Percentiles rank a stretch among this genome's conserved stretches.
Conservation (phyloP, 1,140 invertebrate species). For the Dreissena polymorpha region DNA sequence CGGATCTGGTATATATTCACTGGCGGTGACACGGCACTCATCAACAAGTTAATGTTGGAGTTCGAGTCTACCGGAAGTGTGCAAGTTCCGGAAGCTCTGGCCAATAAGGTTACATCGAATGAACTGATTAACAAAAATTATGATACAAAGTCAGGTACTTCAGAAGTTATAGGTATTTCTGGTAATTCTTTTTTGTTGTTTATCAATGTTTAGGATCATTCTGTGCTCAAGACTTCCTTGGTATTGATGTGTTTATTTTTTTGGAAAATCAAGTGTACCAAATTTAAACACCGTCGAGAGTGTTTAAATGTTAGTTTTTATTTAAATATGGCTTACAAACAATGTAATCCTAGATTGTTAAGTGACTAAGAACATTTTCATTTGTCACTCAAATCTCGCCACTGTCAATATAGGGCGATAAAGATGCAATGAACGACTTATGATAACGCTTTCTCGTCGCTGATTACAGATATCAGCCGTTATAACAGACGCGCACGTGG, state of each 20-base stretch:
- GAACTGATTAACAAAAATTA: not conserved
- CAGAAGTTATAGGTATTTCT: slow-evolving; percentile 20
- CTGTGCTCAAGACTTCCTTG: not conserved
- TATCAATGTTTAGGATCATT: not conserved
- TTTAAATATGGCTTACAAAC: too few species aligned
- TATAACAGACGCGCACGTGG: slow-evolving; percentile 64
- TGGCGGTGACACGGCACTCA: slow-evolving; percentile 61
- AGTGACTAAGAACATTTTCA: too few species aligned
- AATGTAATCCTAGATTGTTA: too few species aligned
- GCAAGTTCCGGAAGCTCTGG: slow-evolving; percentile 66
- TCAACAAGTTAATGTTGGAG: slow-evolving; percentile 69
- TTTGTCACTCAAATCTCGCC: too few species aligned
- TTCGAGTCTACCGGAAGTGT: slow-evolving; percentile 69
- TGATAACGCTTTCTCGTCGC: not conserved
- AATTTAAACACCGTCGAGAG: too few species aligned
- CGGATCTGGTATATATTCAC: slow-evolving; percentile 77
- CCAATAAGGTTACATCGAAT: slow-evolving; percentile 57
- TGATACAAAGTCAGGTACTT: not conserved
- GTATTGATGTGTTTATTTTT: not conserved
- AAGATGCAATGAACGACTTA: not conserved
- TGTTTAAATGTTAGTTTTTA: too few species aligned
- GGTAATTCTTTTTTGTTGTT: not conserved
- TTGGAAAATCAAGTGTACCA: too few species aligned
- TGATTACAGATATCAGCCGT: slow-evolving; percentile 65
- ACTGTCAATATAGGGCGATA: not conserved